A percentile compares a stretch with the other conserved stretches of the same genome.
Evolutionary conservation across 2,113 vertebrate species (phyloP).

Genomic region (Grammomys surdaster): DNA sequence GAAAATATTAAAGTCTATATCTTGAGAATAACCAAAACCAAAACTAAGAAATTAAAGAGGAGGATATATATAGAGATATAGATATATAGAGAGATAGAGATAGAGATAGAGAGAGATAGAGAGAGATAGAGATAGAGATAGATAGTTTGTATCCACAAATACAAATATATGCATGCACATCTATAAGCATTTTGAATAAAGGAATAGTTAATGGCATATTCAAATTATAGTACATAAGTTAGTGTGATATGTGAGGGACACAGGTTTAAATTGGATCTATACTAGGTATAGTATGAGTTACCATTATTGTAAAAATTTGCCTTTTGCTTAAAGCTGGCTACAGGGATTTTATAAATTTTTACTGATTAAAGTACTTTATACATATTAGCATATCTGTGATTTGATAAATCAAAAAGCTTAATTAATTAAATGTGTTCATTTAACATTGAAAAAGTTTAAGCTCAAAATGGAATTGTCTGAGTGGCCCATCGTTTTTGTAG

Average conservation of each 20-base stretch:
- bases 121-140: too few relatives aligned
- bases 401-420: neutral
- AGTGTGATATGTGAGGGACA: neutral
- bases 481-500: neutral
- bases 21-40: neutral
- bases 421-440: conserved; percentile 23
- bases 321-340: conserved; percentile 26
- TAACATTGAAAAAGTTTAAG: conserved; percentile 3
- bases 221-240: neutral
- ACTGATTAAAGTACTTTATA: neutral
- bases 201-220: neutral
- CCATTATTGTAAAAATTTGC: neutral
- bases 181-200: neutral
- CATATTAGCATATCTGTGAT: neutral
- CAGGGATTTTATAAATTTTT: conserved; percentile 10
- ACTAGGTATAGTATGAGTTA: neutral
- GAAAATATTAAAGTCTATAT: neutral
- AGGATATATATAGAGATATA: too few relatives aligned
- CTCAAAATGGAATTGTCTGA: neutral
- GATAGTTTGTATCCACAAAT: neutral
- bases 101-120: too few relatives aligned
- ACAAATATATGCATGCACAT: neutral
- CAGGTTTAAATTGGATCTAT: neutral
- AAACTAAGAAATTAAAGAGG: neutral
- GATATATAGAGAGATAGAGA: too few relatives aligned